Conservation (phyloP, 35 echinoderm and acorn worm genomes). For the Ptychodera flava region DNA sequence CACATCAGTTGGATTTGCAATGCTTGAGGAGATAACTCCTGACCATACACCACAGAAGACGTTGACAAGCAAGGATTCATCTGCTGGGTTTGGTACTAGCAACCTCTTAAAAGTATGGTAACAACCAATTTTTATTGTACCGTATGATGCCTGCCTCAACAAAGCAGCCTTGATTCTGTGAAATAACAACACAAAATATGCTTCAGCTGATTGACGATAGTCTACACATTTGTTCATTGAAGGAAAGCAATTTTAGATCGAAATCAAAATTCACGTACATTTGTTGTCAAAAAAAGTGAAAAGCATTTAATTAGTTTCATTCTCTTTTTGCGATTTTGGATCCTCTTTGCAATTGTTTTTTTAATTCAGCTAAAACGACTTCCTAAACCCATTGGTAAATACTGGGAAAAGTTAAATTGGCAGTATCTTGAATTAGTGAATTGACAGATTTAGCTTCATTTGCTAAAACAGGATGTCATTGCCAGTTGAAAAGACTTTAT, state of each 20-base stretch:
- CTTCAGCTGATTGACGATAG: no score
- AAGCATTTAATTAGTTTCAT: no score
- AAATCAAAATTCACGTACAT: no score
- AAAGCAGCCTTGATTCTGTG: conserved; percentile 79
- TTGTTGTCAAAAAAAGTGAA: no score
- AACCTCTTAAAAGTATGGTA: conserved; percentile 95
- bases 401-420: neutral
- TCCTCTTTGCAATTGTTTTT: no score
- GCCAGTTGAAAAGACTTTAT: neutral
- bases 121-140: conserved; percentile 96
- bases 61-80: conserved; percentile 79
- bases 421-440: no score
- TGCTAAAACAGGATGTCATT: neutral
- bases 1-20: conserved; percentile 96
- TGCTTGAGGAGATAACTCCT: conserved; percentile 68
- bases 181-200: no score
- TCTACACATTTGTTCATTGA: no score
- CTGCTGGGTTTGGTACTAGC: conserved; percentile 70
- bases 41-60: conserved; percentile 82
- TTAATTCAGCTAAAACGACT: no score
- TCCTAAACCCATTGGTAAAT: neutral
- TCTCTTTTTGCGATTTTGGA: no score
- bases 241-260: no score
- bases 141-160: conserved; percentile 83
- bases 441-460: no score